A percentile compares a stretch with the other conserved stretches of the same genome.
phyloP scores from a whole-genome alignment of 2,888 invertebrate species.

The Caenorhabditis sp. region DNA sequence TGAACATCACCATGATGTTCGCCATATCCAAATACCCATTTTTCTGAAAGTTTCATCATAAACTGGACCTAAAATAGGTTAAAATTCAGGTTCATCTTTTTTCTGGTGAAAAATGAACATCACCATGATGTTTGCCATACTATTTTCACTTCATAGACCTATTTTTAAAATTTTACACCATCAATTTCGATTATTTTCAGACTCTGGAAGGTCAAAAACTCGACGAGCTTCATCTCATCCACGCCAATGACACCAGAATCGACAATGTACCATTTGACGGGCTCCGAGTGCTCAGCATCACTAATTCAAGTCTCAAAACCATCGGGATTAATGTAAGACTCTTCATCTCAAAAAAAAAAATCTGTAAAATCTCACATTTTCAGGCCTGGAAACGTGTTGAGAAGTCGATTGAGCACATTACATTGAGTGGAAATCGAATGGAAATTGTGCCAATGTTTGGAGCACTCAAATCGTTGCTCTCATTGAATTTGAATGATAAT shows the following conservation, averaged over 20 bases:
- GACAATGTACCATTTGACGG: conserved; percentile 29
- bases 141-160: too few species aligned
- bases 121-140: too few species aligned
- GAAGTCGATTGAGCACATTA: conserved; percentile 37
- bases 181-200: conserved; percentile 14
- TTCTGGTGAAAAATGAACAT: too few species aligned
- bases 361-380: conserved; percentile 10
- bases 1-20: too few species aligned
- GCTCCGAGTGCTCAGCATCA: conserved; percentile 17
- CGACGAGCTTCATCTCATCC: conserved; percentile 34
- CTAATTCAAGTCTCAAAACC: conserved; percentile 13
- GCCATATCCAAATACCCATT: too few species aligned
- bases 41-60: too few species aligned
- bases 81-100: too few species aligned
- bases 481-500: conserved; percentile 50
- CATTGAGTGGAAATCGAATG: conserved; percentile 53
- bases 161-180: too few species aligned
- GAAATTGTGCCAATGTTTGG: conserved; percentile 55
- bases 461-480: conserved; percentile 34
- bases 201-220: conserved; percentile 26
- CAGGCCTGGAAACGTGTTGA: conserved; percentile 33
- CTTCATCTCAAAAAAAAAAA: background rate
- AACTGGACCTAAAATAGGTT: too few species aligned
- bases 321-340: background rate
- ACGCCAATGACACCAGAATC: conserved; percentile 20